phyloP scores from a whole-genome alignment of 2,888 invertebrate species.

The Epiblema foenella region DNA sequence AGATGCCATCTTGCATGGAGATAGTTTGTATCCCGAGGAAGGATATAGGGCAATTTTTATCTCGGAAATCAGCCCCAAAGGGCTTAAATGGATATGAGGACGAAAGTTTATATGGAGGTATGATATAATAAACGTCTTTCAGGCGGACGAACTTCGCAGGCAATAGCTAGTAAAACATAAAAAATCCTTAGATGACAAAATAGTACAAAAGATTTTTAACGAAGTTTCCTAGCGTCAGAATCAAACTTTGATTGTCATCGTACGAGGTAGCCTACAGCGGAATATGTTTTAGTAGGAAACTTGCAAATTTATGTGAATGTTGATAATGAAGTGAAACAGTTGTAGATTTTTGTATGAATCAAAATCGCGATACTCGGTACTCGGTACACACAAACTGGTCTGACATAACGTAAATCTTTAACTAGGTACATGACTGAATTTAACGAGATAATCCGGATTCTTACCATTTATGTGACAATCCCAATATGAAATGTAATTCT shows the following conservation, averaged over 20 bases:
- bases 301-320: neutral
- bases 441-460: conserved; percentile 20
- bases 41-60: too few species aligned
- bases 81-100: too few species aligned
- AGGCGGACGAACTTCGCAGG: too few species aligned
- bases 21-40: too few species aligned
- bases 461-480: conserved; percentile 13
- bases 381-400: neutral
- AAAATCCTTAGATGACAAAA: neutral
- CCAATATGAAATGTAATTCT: neutral
- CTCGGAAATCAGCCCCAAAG: too few species aligned
- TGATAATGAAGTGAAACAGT: neutral
- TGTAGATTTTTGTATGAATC: neutral
- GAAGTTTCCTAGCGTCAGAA: neutral
- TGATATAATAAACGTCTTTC: too few species aligned
- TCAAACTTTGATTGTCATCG: neutral
- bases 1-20: too few species aligned
- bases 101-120: too few species aligned
- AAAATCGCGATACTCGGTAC: neutral
- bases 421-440: neutral
- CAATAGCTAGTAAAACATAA: neutral
- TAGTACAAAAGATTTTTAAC: neutral
- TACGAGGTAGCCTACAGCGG: neutral
- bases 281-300: neutral
- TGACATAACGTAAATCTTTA: neutral